Conservation (phyloP, 2,113 vertebrate genomes). For the Pitta sordida region DNA sequence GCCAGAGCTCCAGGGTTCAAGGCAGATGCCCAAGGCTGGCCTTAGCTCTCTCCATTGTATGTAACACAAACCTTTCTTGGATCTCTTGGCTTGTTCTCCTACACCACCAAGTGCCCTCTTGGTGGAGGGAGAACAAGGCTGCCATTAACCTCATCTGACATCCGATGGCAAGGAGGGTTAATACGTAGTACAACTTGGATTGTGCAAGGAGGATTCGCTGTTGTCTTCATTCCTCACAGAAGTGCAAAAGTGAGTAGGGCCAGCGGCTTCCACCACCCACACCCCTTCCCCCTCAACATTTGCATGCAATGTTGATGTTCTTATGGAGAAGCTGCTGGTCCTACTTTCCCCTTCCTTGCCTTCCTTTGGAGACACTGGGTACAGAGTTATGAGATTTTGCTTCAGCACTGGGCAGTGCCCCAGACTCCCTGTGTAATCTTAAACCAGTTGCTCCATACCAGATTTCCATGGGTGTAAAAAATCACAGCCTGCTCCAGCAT, state of each 20-base stretch:
- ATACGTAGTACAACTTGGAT: background rate
- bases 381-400: background rate
- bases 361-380: background rate
- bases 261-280: background rate
- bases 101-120: background rate
- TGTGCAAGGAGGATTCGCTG: background rate
- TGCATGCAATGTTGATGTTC: fast-evolving
- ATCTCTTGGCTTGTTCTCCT: background rate
- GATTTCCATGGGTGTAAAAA: slow-evolving; percentile 58
- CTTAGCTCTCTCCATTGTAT: background rate
- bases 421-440: slow-evolving; percentile 11
- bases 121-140: background rate
- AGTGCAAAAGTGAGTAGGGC: background rate
- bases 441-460: background rate
- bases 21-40: background rate
- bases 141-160: background rate
- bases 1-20: background rate
- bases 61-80: background rate
- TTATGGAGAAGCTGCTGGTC: background rate
- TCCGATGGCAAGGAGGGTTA: background rate
- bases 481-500: slow-evolving; percentile 7
- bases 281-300: background rate
- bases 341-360: background rate
- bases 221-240: background rate
- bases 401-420: background rate